Base-by-base conservation (phyloP, 1,140 invertebrate species). In the Kradibia gibbosae region DNA sequence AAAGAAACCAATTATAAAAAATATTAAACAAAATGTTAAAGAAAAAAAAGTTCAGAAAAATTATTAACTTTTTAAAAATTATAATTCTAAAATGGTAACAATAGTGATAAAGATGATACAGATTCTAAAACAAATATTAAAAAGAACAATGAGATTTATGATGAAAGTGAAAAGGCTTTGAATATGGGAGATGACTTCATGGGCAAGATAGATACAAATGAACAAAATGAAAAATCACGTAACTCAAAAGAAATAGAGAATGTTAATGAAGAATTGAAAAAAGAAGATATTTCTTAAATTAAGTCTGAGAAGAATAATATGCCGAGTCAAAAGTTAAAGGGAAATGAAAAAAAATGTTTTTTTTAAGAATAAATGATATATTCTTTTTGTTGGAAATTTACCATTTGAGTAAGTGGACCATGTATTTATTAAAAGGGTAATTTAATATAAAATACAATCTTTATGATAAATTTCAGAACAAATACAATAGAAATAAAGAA, bases 341-440 rank as follows among this genome's bases (percentile, higher is more conserved):
- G n/a, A 67, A n/a, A 75, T 39, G 10, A 42, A 39, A 62, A 22
- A 67, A 22, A 74, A 90, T 82, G 85, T 90, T 75, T 87, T 92
- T 78, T 73, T 85, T 25, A 92, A 93, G 85, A 89, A 92, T 1
- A 91, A 92, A 84, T 92, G 90, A 88, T 92, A 88, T 81, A 90
- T 92, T 71, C 83, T 93, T n/a, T 92, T 91, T 83, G 90, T 93
- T 70, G 91, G 91, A 81, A 93, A 93, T 87, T 81, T 93, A 65
- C 85, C 91, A 50, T 91, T 87, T 79, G 85, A 86, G 85, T 90
- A 84, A 88, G 86, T 76, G 79, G 48, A 60, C 48, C 75, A 42
- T 20, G 11, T 78, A 71, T 20, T 42, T 3, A 55, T 73, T 55
- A 53, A 3, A 48, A 65, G 31, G 3, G 28, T 31, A 31, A 42